These are phyloP conservation scores for Austrofundulus limnaeus DNA, from an alignment of 2,113 vertebrate species.

Conservation along the genomic window DNA sequence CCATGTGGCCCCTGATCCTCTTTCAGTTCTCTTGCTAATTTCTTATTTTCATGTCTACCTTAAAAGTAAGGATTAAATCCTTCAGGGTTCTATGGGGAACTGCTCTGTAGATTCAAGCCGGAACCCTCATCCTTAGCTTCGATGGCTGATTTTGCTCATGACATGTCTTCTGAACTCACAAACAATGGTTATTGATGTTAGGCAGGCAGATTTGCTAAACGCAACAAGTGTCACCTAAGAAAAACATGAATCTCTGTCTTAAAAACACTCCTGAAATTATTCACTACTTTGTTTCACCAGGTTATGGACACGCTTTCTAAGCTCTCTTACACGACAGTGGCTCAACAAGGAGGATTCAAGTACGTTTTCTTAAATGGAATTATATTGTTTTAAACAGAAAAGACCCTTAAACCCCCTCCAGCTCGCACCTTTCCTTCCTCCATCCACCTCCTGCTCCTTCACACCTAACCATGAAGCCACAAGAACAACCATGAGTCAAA, in stretches of 20 bases:
- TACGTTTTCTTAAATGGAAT: constrained; percentile 55
- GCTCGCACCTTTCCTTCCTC: neutral
- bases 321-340: constrained; percentile 84
- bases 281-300: constrained; percentile 73
- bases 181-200: no score
- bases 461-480: neutral
- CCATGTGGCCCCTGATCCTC: no score
- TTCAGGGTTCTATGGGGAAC: neutral
- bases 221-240: no score
- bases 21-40: neutral
- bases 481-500: neutral
- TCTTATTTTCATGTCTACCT: neutral
- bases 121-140: neutral
- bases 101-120: neutral
- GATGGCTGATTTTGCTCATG: no score
- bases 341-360: constrained; percentile 87
- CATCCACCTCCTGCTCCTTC: neutral
- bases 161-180: no score
- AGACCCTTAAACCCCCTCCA: neutral
- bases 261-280: no score
- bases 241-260: no score
- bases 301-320: constrained; percentile 93
- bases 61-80: neutral
- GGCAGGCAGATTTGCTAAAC: no score
- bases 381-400: neutral